Base-by-base conservation (phyloP, 2,888 invertebrate genomes). In the Copidosoma aretas region DNA sequence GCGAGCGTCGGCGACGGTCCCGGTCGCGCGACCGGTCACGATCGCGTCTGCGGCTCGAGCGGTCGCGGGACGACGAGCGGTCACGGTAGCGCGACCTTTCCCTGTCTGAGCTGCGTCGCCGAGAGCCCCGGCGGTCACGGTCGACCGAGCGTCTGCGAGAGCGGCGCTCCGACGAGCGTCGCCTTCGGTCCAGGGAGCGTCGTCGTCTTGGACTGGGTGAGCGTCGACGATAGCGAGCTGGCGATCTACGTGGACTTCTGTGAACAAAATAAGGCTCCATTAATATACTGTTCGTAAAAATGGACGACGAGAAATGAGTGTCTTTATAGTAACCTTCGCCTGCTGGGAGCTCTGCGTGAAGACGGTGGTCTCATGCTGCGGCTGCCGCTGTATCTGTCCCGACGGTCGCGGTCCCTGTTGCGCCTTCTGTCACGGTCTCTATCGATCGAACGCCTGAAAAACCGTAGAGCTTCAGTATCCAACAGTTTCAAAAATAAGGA, bases 71-170 rank as follows among this genome's bases (percentile, higher is more conserved):
- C 53, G 78, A 77, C 46, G 83, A 84, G 75, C 82, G 79, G 73
- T 83, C 62, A 3, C 67, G 69, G 73, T 83, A 64, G 8, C 67
- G 69, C 1, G 71, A 72, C 1, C 71, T 60, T 3, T 69, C 66
- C 1, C 71, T 61, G 17, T 83, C 82, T 19, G 82, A 80, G 5
- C 83, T 83, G 41, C 79, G 80, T 61, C 82, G 80, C 51, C 82
- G 76, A 15, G 71, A 68, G 14, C 66, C 60, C 8, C 71, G 43
- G 0, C 68, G 68, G 73, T 54, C 54, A 54, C 86, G 86, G 19
- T 86, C 83, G 76, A 87, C 87, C 22, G 82, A 82, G 75, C 82
- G 76, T 21, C 83, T 80, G n/a, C 83, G 77, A 56, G 82, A 83
- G 21, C 83, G 76, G 41, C 82, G 76, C 62, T 82, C 82, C 2